Evolutionary conservation across 2,888 invertebrate genomes (phyloP).

Genomic region (Augiades crinisus): DNA sequence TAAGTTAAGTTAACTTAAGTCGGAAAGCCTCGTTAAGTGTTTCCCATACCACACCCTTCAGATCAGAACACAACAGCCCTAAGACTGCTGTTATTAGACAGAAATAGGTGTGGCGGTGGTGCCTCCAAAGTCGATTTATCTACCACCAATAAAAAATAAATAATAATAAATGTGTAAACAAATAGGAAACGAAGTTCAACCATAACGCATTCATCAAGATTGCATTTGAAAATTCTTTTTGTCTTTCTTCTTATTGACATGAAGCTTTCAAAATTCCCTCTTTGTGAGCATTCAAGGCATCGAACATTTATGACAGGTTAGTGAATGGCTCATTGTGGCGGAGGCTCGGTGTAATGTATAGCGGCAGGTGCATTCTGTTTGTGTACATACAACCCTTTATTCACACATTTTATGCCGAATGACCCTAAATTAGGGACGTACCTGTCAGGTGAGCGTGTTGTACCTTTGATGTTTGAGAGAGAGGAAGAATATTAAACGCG

Average conservation of each 20-base stretch:
- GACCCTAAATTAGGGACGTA: background rate
- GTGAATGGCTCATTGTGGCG: constrained; percentile 15
- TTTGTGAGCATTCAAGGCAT: constrained; percentile 21
- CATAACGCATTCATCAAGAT: background rate
- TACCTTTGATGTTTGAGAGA: too few relatives aligned
- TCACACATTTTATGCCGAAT: constrained; percentile 1
- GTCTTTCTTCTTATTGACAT: constrained; percentile 9
- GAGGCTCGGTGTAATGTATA: constrained; percentile 16
- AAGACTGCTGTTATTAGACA: too few relatives aligned
- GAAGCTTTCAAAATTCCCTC: constrained; percentile 15
- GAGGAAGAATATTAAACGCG: too few relatives aligned
- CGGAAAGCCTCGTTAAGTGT: too few relatives aligned
- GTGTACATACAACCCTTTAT: constrained; percentile 1
- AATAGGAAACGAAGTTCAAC: too few relatives aligned
- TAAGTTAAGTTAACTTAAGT: too few relatives aligned
- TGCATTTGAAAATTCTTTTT: constrained; percentile 8
- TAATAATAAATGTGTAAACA: too few relatives aligned
- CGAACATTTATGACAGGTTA: constrained; percentile 14
- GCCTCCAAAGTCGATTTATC: too few relatives aligned
- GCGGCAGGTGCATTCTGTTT: constrained; percentile 23
- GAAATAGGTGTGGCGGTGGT: too few relatives aligned
- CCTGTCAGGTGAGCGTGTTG: background rate
- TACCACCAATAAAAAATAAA: too few relatives aligned
- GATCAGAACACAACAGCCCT: too few relatives aligned
- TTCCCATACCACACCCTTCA: too few relatives aligned